A percentile compares a stretch with the other conserved stretches of the same genome.
Conservation (phyloP, 2,797 vertebrate genomes). For the Enteromius paludinosus region DNA sequence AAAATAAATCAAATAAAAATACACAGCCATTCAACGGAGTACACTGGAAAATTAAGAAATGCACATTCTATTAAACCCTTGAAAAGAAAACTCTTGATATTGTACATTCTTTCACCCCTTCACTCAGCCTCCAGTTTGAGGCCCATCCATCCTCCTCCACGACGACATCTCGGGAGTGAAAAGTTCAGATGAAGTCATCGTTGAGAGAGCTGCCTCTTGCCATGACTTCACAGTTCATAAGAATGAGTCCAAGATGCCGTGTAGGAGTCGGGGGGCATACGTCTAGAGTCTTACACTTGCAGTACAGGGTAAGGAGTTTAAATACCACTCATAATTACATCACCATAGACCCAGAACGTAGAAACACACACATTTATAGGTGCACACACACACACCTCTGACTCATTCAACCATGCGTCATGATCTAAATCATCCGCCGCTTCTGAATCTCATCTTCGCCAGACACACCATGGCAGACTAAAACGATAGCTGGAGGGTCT, state of each 20-base stretch:
- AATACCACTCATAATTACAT: constrained; percentile 76
- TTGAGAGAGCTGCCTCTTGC: constrained; percentile 61
- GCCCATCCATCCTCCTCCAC: constrained; percentile 30
- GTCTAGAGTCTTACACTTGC: constrained; percentile 48
- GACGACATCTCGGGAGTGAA: constrained; percentile 56
- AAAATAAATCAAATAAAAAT: neutral
- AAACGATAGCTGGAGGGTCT: constrained; percentile 6
- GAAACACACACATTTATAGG: neutral
- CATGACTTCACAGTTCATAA: constrained; percentile 66
- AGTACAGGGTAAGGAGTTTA: constrained; percentile 65
- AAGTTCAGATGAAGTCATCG: constrained; percentile 76
- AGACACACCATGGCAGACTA: constrained; percentile 52
- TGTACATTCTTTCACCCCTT: constrained; percentile 50
- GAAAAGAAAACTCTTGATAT: constrained; percentile 11
- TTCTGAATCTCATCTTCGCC: constrained; percentile 7
- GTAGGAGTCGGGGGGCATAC: constrained; percentile 39
- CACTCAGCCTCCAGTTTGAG: constrained; percentile 42
- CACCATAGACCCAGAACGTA: constrained; percentile 62
- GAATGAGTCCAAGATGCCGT: constrained; percentile 58
- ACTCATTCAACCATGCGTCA: constrained; percentile 49
- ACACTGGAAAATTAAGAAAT: neutral
- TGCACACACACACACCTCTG: constrained; percentile 36
- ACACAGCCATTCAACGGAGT: neutral
- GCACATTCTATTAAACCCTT: constrained; percentile 9
- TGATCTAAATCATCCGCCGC: neutral